Base-by-base conservation (phyloP, 2,888 invertebrate genomes). In the Graphium colonna region DNA sequence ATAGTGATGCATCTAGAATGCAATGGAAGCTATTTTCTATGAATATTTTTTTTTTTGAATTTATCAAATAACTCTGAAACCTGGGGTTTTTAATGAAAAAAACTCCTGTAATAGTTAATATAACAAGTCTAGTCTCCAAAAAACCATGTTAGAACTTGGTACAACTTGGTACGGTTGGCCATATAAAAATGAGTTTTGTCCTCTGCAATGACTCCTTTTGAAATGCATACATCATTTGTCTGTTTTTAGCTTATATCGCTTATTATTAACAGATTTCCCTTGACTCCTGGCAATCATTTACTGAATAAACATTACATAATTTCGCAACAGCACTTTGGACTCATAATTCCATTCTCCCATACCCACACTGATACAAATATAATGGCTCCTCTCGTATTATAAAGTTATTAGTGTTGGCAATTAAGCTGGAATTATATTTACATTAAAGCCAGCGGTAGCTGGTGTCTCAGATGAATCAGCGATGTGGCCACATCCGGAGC, bases 401-500 rank as follows among this genome's bases (percentile, higher is more conserved):
- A 72, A 71, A 75, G 72, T 72, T 73, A 72, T 78, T 73, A 71
- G 65, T 67, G 65, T 58, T 56, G 67, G 67, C 73, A 77, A 77
- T 79, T 78, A 79, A 75, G 66, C 64, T 67, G 67, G 73, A 68
- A 78, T 79, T 77, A 79, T 77, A 75, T 74, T 69, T 67, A 73
- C 76, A 79, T 79, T 78, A 78, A 65, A 62, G 62, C 56, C 58
- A 60, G 51, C 55, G 58, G 13, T 33, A 53, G 44, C 52, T 59
- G 59, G 57, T 58, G 58, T 59, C 56, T 58, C 61, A 59, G 63
- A 60, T 61, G 45, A 49, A 54, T 44, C 54, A 49, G 33, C 49
- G 54, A 55, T 62, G 69, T 54, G 50, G 60, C 79, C 82, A 71
- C 86, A 87, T 87, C 87, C 87, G 83, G 81, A 74, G 82, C 77